Evolutionary conservation across 2,797 vertebrate genomes (phyloP).

Genomic region (Scolopax rusticola): DNA sequence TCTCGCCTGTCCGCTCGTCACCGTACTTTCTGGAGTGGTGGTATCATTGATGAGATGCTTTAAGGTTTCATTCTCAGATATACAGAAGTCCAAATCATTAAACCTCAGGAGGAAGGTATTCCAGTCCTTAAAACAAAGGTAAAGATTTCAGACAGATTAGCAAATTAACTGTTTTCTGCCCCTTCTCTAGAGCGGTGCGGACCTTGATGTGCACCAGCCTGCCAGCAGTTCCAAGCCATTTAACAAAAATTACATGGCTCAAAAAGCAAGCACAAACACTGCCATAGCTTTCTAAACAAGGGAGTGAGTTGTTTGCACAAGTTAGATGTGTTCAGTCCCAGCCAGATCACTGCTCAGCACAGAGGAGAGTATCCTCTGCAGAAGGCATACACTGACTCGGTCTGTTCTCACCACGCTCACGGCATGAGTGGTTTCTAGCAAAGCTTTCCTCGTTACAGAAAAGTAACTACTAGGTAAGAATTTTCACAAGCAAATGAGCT

Average conservation of each 20-base stretch:
- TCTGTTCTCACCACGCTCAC: rapidly evolving
- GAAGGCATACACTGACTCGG: background rate
- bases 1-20: slow-evolving; percentile 89
- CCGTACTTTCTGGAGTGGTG: slow-evolving; percentile 89
- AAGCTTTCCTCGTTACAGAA: background rate
- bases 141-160: background rate
- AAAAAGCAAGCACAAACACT: background rate
- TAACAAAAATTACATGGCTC: background rate
- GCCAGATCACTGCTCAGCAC: background rate
- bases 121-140: slow-evolving; percentile 88
- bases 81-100: slow-evolving; percentile 97
- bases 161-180: background rate
- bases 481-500: background rate
- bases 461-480: background rate
- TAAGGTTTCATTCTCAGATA: slow-evolving; percentile 97
- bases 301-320: rapidly evolving
- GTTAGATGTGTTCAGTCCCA: background rate
- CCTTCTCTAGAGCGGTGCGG: background rate
- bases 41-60: slow-evolving; percentile 96
- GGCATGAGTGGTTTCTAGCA: rapidly evolving
- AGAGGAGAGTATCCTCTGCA: background rate
- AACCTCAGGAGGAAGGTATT: slow-evolving; percentile 96
- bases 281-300: background rate
- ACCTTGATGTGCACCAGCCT: rapidly evolving
- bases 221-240: background rate